Conservation (phyloP, 2,888 invertebrate genomes). For the Rotaria socialis region DNA sequence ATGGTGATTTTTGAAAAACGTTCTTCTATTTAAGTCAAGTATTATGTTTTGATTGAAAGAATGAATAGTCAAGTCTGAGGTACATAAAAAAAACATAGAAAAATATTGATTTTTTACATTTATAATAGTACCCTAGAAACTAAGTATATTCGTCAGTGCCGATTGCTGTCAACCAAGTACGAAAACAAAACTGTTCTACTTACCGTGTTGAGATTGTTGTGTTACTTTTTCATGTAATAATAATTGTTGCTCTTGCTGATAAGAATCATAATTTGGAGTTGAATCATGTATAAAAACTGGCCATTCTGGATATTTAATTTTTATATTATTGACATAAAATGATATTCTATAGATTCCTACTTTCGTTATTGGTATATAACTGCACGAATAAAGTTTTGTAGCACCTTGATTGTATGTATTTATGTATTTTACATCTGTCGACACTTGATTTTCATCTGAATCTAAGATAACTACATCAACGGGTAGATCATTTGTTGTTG, state of each 20-base stretch:
- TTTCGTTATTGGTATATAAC: background rate
- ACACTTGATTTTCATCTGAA: background rate
- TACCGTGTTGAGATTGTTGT: background rate
- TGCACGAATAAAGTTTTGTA: background rate
- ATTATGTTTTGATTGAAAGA: background rate
- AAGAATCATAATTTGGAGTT: background rate
- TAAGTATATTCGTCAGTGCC: too few species aligned
- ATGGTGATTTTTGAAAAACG: background rate
- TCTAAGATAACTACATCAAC: background rate
- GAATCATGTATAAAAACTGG: background rate
- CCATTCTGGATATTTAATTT: background rate
- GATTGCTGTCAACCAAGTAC: background rate
- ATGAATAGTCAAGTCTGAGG: background rate
- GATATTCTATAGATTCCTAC: background rate
- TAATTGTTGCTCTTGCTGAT: background rate
- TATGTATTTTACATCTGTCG: background rate
- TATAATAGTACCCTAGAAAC: background rate
- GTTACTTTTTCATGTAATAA: background rate
- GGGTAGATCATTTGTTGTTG: background rate
- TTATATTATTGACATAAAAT: background rate
- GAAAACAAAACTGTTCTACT: background rate
- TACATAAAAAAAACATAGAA: background rate
- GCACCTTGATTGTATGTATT: conserved; percentile 10
- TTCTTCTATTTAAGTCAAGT: background rate
- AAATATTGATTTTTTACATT: background rate